Conservation (phyloP, 2,797 vertebrate species). For the Falco biarmicus region DNA sequence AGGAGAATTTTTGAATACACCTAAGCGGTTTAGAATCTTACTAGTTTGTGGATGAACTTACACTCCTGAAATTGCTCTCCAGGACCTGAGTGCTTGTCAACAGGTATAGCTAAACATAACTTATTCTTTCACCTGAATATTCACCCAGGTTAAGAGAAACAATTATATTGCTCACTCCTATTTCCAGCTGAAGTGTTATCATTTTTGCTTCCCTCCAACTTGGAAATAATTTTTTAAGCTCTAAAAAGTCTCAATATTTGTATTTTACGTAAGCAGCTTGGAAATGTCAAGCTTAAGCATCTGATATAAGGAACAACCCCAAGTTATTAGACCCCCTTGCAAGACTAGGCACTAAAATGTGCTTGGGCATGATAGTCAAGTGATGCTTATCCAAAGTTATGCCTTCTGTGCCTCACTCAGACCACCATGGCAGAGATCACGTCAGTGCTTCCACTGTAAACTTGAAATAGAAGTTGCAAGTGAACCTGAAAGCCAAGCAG, state of each 20-base stretch:
- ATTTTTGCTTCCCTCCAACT: background rate
- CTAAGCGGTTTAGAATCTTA: background rate
- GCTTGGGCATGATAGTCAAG: background rate
- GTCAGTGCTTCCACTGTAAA: background rate
- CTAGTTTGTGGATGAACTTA: background rate
- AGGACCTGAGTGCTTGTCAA: background rate
- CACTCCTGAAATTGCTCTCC: background rate
- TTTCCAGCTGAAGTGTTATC: background rate
- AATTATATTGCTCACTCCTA: background rate
- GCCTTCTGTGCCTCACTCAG: background rate
- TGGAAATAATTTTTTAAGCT: background rate
- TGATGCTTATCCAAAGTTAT: background rate
- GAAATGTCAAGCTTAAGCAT: background rate
- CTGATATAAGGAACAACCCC: background rate
- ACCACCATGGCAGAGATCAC: background rate
- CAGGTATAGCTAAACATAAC: background rate
- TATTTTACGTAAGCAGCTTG: background rate
- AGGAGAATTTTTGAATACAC: background rate
- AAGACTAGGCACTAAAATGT: background rate
- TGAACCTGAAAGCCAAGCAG: background rate
- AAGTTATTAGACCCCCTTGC: background rate
- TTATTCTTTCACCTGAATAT: background rate
- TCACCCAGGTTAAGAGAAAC: background rate
- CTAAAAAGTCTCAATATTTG: background rate
- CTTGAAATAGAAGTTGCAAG: background rate